Percentiles rank a stretch among this genome's conserved stretches.
phyloP scores from a whole-genome alignment of 92 coral and sea anemone species.

The Actinernus sp. region DNA sequence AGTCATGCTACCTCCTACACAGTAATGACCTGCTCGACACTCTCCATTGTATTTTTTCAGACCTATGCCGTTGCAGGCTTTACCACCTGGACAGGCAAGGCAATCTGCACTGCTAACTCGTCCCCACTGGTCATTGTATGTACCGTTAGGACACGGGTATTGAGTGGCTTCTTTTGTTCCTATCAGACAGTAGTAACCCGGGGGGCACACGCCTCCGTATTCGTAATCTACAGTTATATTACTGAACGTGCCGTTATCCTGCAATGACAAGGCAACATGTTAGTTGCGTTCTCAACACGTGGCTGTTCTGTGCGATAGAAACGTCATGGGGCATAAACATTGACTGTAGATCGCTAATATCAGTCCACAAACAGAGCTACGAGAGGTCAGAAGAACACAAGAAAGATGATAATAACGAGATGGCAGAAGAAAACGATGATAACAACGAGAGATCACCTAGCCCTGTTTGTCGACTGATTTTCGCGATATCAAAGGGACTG shows the following conservation, averaged over 20 bases:
- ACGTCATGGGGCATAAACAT: background rate
- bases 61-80: constrained; percentile 89
- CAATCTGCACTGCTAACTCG: constrained; percentile 61
- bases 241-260: constrained; percentile 81
- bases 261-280: background rate
- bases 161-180: constrained; percentile 73
- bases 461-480: too few species aligned
- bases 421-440: background rate
- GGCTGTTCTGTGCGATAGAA: background rate
- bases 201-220: constrained; percentile 94
- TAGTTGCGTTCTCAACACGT: background rate
- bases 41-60: constrained; percentile 81
- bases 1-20: constrained; percentile 61
- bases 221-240: constrained; percentile 39
- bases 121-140: constrained; percentile 82
- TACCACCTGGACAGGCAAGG: constrained; percentile 79
- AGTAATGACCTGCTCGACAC: constrained; percentile 91
- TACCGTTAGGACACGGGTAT: constrained; percentile 88
- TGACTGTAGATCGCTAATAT: too few species aligned
- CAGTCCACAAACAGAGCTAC: background rate
- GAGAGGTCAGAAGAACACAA: background rate
- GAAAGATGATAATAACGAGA: background rate
- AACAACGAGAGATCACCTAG: background rate
- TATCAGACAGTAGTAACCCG: constrained; percentile 83
- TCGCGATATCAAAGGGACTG: too few species aligned